These are phyloP conservation scores for Falco berigora DNA, from an alignment of 2,797 vertebrate genomes.

Conservation along the genomic window DNA sequence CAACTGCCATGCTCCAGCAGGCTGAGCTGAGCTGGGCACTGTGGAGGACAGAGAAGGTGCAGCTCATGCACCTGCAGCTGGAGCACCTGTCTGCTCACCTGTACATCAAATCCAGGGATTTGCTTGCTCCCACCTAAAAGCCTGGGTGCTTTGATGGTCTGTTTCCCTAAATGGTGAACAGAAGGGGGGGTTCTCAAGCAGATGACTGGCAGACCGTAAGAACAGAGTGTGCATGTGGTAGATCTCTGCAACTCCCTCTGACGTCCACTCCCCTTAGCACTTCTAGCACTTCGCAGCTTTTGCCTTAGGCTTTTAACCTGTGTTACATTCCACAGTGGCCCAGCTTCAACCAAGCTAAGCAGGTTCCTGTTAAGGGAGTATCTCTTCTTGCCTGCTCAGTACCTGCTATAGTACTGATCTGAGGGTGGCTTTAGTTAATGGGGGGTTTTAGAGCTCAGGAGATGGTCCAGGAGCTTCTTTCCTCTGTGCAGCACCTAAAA, in stretches of 20 bases:
- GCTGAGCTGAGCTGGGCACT: neutral
- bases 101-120: neutral
- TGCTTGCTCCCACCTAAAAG: neutral
- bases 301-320: neutral
- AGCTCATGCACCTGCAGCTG: neutral
- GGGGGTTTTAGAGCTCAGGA: neutral
- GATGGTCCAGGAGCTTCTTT: neutral
- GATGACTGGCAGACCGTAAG: neutral
- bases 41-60: fast-evolving
- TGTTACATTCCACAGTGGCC: neutral
- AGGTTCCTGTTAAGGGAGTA: neutral
- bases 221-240: neutral
- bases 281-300: neutral
- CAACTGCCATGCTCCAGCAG: neutral
- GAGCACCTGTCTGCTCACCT: neutral
- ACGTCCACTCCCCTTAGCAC: neutral
- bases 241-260: neutral
- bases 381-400: neutral
- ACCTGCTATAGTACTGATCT: neutral
- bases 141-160: neutral
- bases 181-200: neutral
- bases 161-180: neutral
- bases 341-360: neutral
- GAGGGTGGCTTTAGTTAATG: neutral
- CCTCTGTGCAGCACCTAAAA: neutral